Evolutionary conservation across 2,888 invertebrate genomes (phyloP), one percentile per base, ranked within the genome.

Genomic region (Eupithecia insigniata): DNA sequence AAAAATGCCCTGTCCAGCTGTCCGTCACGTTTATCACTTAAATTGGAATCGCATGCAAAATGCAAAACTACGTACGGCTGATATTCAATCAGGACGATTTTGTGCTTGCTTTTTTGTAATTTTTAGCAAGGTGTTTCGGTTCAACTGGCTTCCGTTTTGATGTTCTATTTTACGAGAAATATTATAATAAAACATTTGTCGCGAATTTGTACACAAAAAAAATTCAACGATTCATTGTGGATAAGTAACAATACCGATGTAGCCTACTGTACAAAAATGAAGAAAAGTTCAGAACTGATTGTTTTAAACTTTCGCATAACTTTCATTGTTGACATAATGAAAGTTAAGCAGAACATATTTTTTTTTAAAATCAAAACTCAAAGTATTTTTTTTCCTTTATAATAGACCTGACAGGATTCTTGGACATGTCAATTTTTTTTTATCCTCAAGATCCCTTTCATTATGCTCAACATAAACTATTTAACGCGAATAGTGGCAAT

Each of bases 401-500:
- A 39, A 14, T 14, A 30, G 34, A 34, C 34, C 8, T 1, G 12
- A 3, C 30, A 14, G 36, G 14, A 39, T 2, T 14, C 36, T 39
- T 39, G 36, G 14, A 39, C 14, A 39, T 2, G 12, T 39, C 30
- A 30, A 4, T 4, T 30, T 30, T 30, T n/a, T n/a, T n/a, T n/a
- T n/a, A n/a, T n/a, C n/a, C 55, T 55, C 55, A 5, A 12, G 36
- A 70, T 18, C 22, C n/a, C 46, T 32, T 46, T 14, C 26, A 14
- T 26, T 26, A 55, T 14, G 10, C 51, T 55, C 26, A 26, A 26
- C 1, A 12, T 55, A 26, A 14, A 26, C 22, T 55, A 26, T 14
- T 26, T 26, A 51, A 26, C 14, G 55, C 30, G 66, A 32, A 66
- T 66, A 66, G 65, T 66, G 60, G 61, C 72, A 69, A 26, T 76